Conservation (phyloP, 2,888 invertebrate genomes). For the Noctua comes region DNA sequence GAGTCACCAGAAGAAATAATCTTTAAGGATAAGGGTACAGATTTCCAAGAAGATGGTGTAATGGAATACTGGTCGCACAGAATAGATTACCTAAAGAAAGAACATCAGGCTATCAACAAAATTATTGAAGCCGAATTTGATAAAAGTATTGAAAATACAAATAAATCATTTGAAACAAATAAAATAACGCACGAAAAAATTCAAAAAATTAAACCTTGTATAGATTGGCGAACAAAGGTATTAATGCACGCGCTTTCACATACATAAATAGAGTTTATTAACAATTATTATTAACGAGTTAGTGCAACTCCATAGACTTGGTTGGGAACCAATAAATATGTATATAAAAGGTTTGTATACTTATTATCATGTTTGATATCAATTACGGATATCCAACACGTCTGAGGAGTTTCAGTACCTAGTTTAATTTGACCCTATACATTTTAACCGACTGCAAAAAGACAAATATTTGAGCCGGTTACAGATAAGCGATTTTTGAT, state of each 20-base stretch:
- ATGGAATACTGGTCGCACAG: conserved; percentile 83
- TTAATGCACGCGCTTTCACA: not conserved
- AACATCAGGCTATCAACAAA: conserved; percentile 84
- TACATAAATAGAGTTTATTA: not conserved
- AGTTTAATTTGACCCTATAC: not conserved
- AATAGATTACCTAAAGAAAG: conserved; percentile 83
- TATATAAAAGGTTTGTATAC: not conserved
- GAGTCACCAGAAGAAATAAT: conserved; percentile 71
- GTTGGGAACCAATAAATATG: not conserved
- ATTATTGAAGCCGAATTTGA: conserved; percentile 85
- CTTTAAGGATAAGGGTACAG: conserved; percentile 70
- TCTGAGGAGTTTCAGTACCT: not conserved
- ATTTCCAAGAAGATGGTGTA: conserved; percentile 72
- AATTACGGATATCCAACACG: not conserved
- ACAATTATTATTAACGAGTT: not conserved
- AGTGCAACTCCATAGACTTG: not conserved
- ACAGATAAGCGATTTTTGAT: not conserved
- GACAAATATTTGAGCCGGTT: not conserved
- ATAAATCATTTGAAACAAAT: conserved; percentile 74
- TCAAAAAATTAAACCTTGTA: conserved; percentile 83
- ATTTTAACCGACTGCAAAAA: not conserved
- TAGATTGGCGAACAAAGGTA: conserved; percentile 84
- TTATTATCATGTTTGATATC: not conserved
- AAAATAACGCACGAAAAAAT: conserved; percentile 77
- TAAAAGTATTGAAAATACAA: conserved; percentile 79